Percentiles rank a stretch among this genome's conserved stretches.
These are phyloP conservation scores for Rotaria sp. DNA, from an alignment of 2,888 invertebrate genomes.

Conservation along the genomic window DNA sequence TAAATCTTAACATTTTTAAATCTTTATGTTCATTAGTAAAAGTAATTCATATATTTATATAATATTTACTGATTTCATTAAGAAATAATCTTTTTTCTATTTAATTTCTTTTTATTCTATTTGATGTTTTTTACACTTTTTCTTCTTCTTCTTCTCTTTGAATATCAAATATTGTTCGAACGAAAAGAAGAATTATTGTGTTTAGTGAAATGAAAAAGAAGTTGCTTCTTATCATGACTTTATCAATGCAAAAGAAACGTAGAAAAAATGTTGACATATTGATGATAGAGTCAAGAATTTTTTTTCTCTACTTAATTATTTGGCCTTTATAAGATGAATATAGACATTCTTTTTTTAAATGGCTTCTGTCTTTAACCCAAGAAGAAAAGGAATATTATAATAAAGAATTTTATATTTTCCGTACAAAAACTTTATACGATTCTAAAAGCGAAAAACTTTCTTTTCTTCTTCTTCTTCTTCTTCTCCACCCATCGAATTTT, in stretches of 20 bases:
- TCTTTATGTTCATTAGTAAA: not conserved
- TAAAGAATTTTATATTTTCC: not conserved
- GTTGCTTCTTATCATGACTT: not conserved
- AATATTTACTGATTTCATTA: no score
- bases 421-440: not conserved
- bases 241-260: not conserved
- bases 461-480: not conserved
- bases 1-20: not conserved
- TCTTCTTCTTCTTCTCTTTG: not conserved
- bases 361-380: not conserved
- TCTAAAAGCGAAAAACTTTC: not conserved
- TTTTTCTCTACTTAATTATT: not conserved
- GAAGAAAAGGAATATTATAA: not conserved
- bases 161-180: not conserved
- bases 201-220: not conserved
- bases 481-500: not conserved
- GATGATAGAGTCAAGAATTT: not conserved
- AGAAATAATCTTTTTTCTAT: no score
- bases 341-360: not conserved
- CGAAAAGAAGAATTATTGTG: not conserved
- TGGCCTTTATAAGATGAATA: not conserved
- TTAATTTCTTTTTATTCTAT: no score
- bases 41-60: no score
- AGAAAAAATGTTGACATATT: slow-evolving; percentile 5
- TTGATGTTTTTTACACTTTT: not conserved